phyloP scores from a whole-genome alignment of 2,113 vertebrate genomes.

The Alaudala cheleensis region DNA sequence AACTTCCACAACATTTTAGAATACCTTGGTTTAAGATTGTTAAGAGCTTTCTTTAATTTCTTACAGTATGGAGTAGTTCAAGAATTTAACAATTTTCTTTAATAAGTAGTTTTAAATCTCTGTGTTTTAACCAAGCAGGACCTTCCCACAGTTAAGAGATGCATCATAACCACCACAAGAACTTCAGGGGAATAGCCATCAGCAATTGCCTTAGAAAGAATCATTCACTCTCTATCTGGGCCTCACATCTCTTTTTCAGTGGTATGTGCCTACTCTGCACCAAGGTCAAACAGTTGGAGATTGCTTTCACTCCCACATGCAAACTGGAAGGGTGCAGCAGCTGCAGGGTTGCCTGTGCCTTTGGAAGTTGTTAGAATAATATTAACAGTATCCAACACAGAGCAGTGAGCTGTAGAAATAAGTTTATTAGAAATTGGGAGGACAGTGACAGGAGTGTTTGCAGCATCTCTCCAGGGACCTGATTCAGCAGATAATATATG shows the following conservation, averaged over 20 bases:
- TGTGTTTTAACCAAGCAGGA: not conserved
- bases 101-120: not conserved
- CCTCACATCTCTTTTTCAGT: not conserved
- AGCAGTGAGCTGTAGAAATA: not conserved
- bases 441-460: not conserved
- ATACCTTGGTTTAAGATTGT: not conserved
- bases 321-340: not conserved
- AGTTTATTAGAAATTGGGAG: not conserved
- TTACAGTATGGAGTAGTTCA: not conserved
- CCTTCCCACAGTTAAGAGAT: not conserved
- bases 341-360: not conserved
- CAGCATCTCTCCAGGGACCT: not conserved
- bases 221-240: not conserved
- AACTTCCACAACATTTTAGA: not conserved
- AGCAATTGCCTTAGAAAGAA: not conserved
- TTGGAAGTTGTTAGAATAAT: not conserved
- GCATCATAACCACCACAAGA: not conserved
- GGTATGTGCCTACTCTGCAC: not conserved
- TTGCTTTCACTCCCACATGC: not conserved
- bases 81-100: not conserved
- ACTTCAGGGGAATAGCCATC: not conserved
- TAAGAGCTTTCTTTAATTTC: not conserved
- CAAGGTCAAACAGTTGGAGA: not conserved
- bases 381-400: not conserved
- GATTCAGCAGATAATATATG: not conserved